Base-by-base conservation (phyloP, 2,888 invertebrate species). In the Lasioglossum villosulum region DNA sequence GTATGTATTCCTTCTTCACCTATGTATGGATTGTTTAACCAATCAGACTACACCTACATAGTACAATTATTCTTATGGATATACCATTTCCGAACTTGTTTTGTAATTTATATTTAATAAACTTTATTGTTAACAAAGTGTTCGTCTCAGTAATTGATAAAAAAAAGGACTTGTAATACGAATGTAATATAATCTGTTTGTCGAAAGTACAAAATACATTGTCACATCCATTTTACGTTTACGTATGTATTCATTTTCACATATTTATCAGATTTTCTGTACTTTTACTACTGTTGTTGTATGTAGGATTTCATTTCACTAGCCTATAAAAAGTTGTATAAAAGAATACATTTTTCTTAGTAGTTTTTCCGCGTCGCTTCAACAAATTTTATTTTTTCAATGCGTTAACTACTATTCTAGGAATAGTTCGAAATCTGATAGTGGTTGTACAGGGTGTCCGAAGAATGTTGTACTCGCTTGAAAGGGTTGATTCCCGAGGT, bases 91-190 rank as follows among this genome's bases (percentile, higher is more conserved):
- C 81, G 68, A 56, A 75, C 63, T 75, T 82, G 79, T 89, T 84
- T 88, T 78, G 81, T 86, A 85, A 89, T 81, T 88, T 84, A 39
- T 86, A 83, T 78, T 86, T 86, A 88, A 87, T 87, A 88, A 88
- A 90, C n/a, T 83, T 68, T 74, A 70, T 82, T 87, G 71, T 89
- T 88, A 88, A 89, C 84, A 84, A 89, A 84, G 70, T 52, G 71
- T 84, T 82, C 73, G 42, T 74, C 52, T 52, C 79, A 70, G 81
- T 76, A 78, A n/a, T 78, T 75, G 73, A 66, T 52, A 75, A 48
- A 48, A 52, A 48, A 52, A 83, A 48, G 63, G 78, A 27, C 56
- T 86, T 71, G 59, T 82, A 81, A 68, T 72, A 83, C 82, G 73
- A 82, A 80, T 75, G 75, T 70, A 77, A 74, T 70, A 56, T 83